phyloP scores from a whole-genome alignment of 2,113 vertebrate genomes.

The Nettapus auritus region DNA sequence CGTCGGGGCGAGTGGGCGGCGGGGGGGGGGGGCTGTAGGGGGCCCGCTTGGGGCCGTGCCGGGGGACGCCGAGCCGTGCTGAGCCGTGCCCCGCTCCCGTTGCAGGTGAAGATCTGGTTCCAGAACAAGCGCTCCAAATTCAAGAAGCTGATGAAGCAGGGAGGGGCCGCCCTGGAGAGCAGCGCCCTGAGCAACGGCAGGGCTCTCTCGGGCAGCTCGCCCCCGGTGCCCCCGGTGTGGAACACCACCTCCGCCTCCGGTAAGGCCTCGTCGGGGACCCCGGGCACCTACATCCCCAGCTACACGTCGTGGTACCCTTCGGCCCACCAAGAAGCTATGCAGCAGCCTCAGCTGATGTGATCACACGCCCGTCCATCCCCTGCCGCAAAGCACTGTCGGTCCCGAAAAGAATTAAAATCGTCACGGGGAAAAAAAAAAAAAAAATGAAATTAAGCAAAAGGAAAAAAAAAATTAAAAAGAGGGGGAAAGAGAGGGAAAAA shows the following conservation, averaged over 20 bases:
- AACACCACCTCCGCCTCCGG: constrained; percentile 89
- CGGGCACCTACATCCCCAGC: constrained; percentile 95
- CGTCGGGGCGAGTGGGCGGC: too few relatives aligned
- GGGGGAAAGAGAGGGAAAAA: neutral
- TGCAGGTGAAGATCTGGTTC: constrained; percentile 99
- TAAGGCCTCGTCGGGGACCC: constrained; percentile 87
- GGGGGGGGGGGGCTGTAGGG: too few relatives aligned
- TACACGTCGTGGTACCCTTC: constrained; percentile 99
- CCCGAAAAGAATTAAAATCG: constrained; percentile 20
- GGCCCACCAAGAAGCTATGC: constrained; percentile 98
- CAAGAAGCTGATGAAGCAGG: constrained; percentile 98
- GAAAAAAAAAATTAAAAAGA: neutral
- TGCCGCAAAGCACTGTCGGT: neutral
- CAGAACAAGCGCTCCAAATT: constrained; percentile 99
- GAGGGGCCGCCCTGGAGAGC: constrained; percentile 89
- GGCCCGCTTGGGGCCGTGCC: neutral
- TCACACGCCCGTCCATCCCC: constrained; percentile 46
- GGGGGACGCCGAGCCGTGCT: neutral
- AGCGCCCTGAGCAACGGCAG: constrained; percentile 89
- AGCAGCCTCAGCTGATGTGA: constrained; percentile 99
- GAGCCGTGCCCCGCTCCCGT: constrained; percentile 6
- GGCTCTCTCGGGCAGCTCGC: constrained; percentile 89
- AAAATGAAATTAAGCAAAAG: neutral
- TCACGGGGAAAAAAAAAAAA: neutral
- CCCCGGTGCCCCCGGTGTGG: constrained; percentile 92